Conservation (phyloP, 2,113 vertebrate species). For the Peromyscus polionotus region DNA sequence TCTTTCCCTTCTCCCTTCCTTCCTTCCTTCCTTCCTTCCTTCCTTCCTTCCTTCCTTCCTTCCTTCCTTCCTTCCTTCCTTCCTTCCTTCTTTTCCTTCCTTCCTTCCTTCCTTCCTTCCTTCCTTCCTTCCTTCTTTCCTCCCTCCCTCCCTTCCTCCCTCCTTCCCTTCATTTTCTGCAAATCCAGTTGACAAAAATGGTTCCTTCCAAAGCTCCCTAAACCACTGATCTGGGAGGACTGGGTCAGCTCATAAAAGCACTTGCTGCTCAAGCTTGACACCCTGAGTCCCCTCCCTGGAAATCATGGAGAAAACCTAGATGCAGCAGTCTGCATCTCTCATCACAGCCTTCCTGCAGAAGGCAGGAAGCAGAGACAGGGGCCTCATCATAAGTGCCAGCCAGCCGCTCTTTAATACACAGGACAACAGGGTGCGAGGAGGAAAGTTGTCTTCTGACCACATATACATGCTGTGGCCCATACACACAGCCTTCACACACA, state of each 20-base stretch:
- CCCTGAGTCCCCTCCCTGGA: background rate
- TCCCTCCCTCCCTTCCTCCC: background rate
- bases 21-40: no score
- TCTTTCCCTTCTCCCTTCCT: no score
- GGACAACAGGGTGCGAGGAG: background rate
- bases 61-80: background rate
- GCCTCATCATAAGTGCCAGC: background rate
- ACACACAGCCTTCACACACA: background rate
- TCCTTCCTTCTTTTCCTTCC: background rate
- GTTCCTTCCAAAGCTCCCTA: background rate
- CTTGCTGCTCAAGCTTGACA: no score
- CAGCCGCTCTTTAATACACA: background rate
- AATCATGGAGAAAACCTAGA: background rate
- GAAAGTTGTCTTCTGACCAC: background rate
- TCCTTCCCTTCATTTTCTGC: background rate
- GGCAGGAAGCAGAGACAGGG: background rate
- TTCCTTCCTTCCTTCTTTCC: fast-evolving
- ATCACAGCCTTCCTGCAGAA: background rate
- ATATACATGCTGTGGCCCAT: background rate
- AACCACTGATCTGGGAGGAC: background rate
- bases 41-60: background rate
- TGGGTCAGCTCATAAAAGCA: no score
- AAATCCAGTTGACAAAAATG: no score
- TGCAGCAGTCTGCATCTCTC: background rate
- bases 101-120: background rate